Evolutionary conservation across 2,888 invertebrate genomes (phyloP), one percentile per base, ranked within the genome.

Genomic region (Lithodes maja): DNA sequence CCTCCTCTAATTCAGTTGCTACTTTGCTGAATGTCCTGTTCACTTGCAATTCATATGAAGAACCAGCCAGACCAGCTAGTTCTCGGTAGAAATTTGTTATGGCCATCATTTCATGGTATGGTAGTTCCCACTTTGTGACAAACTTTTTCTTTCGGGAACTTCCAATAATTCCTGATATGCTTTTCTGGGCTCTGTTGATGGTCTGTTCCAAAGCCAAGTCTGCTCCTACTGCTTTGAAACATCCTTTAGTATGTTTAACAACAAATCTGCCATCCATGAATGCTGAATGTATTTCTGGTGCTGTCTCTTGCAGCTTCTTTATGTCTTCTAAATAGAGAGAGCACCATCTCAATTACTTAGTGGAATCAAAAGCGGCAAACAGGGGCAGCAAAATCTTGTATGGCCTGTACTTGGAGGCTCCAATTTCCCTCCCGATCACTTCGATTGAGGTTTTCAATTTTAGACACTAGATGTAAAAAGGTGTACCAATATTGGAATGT

Each of bases 341-440:
- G 33, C 33, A 33, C 33, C 33, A 80, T n/a, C 81, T 5, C 3
- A 77, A 52, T 0, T 77, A 77, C 1, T 75, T 75, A 7, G 77
- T 77, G 33, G 77, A 77, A 3, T 77, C 81, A 52, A 2, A 80
- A 5, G 3, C 81, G 9, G 81, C 81, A 2, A 80, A 52, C 5
- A 33, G 33, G 33, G 33, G 33, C 33, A 80, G 2, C 9, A 53
- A 3, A 3, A 12, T 9, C 54, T 33, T 33, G 33, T 33, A 33
- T 33, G 33, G 33, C 33, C 33, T 33, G 33, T 33, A 33, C 33
- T 33, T 33, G 33, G 33, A 33, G 33, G 33, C 33, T 33, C 33
- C 33, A 33, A 33, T 33, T 33, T 33, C 33, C 33, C 33, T 33
- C 33, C 0, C 33, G 33, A 33, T 33, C 33, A 33, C 33, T 33